Conservation (phyloP, 2,113 vertebrate species). For the Ammodytes dubius region DNA sequence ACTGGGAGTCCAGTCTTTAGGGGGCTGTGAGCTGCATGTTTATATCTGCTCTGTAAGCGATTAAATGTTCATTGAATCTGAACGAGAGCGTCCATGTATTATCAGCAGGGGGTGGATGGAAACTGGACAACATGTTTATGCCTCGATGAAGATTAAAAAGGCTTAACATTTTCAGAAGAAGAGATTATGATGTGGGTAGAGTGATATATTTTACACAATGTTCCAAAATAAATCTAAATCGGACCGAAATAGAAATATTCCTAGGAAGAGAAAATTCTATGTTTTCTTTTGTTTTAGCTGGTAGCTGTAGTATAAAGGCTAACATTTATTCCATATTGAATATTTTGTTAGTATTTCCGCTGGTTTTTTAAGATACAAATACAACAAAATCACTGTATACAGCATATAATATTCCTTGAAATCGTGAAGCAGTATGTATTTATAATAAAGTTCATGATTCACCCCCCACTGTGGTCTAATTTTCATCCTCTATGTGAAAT, state of each 20-base stretch:
- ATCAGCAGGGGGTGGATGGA: conserved; percentile 53
- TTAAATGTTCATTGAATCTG: conserved; percentile 66
- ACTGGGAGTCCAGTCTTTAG: background rate
- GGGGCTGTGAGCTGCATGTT: conserved; percentile 33
- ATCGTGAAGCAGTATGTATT: background rate
- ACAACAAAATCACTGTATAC: background rate
- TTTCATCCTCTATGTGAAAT: background rate
- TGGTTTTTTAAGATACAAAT: background rate
- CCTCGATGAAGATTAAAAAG: conserved; percentile 59
- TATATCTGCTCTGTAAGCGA: conserved; percentile 48
- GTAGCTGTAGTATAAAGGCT: background rate
- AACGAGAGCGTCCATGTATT: conserved; percentile 46
- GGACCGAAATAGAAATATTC: background rate
- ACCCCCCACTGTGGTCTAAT: background rate
- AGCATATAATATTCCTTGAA: background rate
- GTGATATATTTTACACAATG: conserved; percentile 26
- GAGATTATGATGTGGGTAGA: conserved; percentile 48
- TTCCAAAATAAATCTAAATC: background rate
- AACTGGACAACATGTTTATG: conserved; percentile 50
- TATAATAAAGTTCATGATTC: background rate
- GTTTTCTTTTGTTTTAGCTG: background rate
- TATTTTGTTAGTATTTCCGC: background rate
- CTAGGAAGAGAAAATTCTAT: background rate
- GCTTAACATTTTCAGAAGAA: conserved; percentile 52
- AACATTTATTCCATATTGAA: no score